Conservation (phyloP, 2,888 invertebrate genomes). For the Apamea anceps region DNA sequence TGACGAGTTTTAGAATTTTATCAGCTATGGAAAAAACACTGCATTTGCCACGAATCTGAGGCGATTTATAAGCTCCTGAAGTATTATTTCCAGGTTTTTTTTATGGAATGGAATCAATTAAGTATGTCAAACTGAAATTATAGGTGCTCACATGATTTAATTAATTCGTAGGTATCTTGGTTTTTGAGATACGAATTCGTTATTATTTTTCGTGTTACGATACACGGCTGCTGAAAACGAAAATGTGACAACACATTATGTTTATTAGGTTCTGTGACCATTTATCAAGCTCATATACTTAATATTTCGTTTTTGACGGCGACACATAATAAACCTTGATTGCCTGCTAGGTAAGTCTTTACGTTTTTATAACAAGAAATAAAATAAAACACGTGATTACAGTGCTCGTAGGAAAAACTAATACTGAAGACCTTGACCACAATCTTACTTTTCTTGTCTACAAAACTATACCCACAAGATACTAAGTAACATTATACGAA, state of each 20-base stretch:
- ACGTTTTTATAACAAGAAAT: constrained; percentile 4
- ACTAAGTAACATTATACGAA: constrained; percentile 3
- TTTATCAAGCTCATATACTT: constrained; percentile 18
- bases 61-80: background rate
- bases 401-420: background rate
- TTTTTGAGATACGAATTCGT: background rate
- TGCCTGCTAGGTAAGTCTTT: background rate
- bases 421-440: constrained; percentile 3
- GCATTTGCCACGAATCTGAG: background rate
- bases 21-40: background rate
- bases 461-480: constrained; percentile 3
- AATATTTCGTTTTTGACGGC: background rate
- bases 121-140: background rate
- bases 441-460: background rate
- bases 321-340: background rate
- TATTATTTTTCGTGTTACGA: background rate
- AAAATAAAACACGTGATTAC: background rate
- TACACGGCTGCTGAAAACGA: constrained; percentile 8
- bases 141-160: background rate
- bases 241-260: background rate
- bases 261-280: constrained; percentile 11
- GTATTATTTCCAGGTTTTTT: no score
- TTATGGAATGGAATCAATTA: background rate
- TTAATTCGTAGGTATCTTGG: background rate
- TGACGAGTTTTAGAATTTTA: background rate